These are phyloP conservation scores for Opisthograptis luteolata DNA, from an alignment of 2,888 invertebrate species.

Conservation along the genomic window DNA sequence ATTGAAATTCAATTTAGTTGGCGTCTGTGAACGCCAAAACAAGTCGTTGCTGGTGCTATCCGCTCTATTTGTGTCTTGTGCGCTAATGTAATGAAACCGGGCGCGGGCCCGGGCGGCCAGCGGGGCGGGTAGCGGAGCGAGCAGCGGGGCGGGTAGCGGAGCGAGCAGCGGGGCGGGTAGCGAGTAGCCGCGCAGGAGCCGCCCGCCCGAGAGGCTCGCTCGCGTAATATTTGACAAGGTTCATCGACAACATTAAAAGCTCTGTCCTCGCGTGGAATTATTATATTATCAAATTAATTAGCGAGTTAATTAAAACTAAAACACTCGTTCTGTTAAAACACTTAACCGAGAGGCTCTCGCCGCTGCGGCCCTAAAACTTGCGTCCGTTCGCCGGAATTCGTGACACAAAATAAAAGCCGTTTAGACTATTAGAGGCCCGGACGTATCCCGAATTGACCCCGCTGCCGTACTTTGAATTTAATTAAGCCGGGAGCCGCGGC, in stretches of 20 bases:
- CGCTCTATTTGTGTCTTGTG: conserved; percentile 15
- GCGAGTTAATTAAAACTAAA: conserved; percentile 25
- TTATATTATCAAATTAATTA: conserved; percentile 16
- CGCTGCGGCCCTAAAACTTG: conserved; percentile 15
- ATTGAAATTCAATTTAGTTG: conserved; percentile 42
- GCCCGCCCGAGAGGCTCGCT: too few species aligned
- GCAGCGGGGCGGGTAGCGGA: neutral
- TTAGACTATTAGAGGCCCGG: conserved; percentile 15
- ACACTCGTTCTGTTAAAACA: conserved; percentile 18
- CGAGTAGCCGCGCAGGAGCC: too few species aligned
- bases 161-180: neutral
- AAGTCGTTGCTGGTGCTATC: conserved; percentile 13
- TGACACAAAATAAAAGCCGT: conserved; percentile 24
- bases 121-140: conserved; percentile 12
- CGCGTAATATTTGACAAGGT: neutral
- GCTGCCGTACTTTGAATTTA: conserved; percentile 36
- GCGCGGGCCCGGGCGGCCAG: conserved; percentile 32
- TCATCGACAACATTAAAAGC: neutral
- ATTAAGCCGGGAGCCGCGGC: conserved; percentile 30
- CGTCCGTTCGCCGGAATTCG: conserved; percentile 8
- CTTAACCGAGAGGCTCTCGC: conserved; percentile 13
- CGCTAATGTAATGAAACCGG: conserved; percentile 18
- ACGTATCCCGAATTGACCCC: conserved; percentile 15
- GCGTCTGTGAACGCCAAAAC: conserved; percentile 23
- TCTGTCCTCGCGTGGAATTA: neutral